Base-by-base conservation (phyloP, 2,113 vertebrate genomes). In the Vimba vimba region DNA sequence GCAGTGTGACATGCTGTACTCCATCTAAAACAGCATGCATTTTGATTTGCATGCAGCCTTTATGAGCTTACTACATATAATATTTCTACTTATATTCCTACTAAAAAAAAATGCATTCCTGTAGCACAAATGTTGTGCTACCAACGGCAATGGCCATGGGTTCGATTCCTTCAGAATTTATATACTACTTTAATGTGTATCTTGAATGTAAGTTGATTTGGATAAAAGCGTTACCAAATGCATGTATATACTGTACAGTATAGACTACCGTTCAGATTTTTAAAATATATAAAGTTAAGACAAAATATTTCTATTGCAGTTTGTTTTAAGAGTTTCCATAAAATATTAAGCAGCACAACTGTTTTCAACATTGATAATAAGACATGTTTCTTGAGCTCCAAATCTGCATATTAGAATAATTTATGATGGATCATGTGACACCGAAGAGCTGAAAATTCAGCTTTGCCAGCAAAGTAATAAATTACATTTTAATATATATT, bases 41-140 rank as follows among this genome's bases (percentile, higher is more conserved):
- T 77, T 77, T 55, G 17, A 77, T 74, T 47, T 74, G 71, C 43
- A 74, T 47, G 23, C 39, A 74, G 47, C 47, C 30, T 76, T 77
- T 55, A 30, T 55, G 47, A 33, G 74, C 3, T 30, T 36, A 71
- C 36, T 39, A 21, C 47, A 77, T 27, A 27, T 19, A 77, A 33
- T 77, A 27, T 55, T 77, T 75, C 6, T 50, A 47, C 12, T 75
- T 12, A n/a, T n/a, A n/a, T n/a, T n/a, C n/a, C n/a, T 30, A 27
- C 73, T n/a, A n/a, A 13, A 43, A 15, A 75, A 74, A 74, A 17
- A 50, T 43, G 21, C 2, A 75, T 47, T 74, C 43, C n/a, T 47
- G 12, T 13, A 25, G 39, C 39, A 43, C 19, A 43, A n/a, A 73
- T 73, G 11, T 45, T 74, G 39, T 74, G 23, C 23, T 45, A 39